Conservation (phyloP, 2,113 vertebrate genomes). For the Oceanites oceanicus region DNA sequence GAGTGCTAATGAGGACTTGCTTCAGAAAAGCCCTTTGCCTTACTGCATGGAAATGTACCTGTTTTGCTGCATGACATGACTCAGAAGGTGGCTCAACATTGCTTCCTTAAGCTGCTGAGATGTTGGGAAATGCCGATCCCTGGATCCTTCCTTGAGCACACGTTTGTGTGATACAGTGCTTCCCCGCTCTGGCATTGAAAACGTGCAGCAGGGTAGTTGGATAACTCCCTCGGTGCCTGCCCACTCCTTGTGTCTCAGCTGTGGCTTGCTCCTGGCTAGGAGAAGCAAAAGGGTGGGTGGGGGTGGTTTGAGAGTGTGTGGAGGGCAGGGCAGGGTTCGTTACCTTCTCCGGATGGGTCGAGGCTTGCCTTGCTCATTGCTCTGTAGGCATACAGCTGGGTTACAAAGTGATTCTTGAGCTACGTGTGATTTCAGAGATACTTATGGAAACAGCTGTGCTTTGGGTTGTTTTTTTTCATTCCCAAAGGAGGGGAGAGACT, state of each 20-base stretch:
- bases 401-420: background rate
- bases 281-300: background rate
- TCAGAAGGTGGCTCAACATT: background rate
- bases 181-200: background rate
- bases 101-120: background rate
- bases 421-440: fast-evolving
- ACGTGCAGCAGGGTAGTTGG: fast-evolving
- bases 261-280: background rate
- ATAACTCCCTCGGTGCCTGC: fast-evolving
- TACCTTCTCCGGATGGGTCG: background rate
- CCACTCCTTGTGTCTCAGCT: background rate
- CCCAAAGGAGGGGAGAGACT: background rate
- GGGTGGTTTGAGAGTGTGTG: background rate
- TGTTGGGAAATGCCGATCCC: background rate
- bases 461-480: background rate
- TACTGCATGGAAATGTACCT: background rate
- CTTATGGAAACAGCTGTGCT: fast-evolving
- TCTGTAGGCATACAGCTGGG: background rate
- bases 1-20: background rate
- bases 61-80: background rate
- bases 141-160: background rate
- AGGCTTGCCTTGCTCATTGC: background rate
- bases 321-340: background rate
- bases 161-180: background rate
- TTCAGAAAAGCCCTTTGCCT: background rate